Evolutionary conservation across 2,888 invertebrate species (phyloP), one percentile per base, ranked within the genome.

Genomic region (Cheilosia scutellata): DNA sequence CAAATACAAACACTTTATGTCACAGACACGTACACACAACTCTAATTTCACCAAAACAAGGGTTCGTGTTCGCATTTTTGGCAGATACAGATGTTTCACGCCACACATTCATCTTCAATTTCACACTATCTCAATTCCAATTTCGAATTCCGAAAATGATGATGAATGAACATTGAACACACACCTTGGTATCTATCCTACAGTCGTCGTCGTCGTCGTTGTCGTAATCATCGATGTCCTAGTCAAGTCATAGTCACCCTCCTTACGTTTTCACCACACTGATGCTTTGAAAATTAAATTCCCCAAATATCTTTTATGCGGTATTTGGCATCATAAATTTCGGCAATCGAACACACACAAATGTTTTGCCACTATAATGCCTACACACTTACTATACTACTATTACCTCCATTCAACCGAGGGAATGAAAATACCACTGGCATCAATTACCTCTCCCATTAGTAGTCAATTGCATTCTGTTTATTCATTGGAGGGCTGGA

Each of bases 401-500:
- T 40, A 44, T 27, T 20, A 11, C 27, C 13, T 5, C 13, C 25
- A 11, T 51, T 11, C 25, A 27, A 11, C 11, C 25, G 13, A 4
- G 31, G 20, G 49, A 25, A 47, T 27, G 20, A 33, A 47, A 29
- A 40, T 5, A 29, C 55, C 33, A 44, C 44, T 27, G 33, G 49
- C 66, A 60, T 66, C 83, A 75, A 83, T 79, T 79, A 74, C 79
- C 74, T 70, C 44, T 70, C 49, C 63, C 68, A 79, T 79, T 74
- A 79, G 79, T 74, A 74, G 79, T 83, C 78, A 79, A 74, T 79
- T 79, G 74, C 68, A 74, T 75, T 63, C 57, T 63, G 63, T 83
- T 72, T 75, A 44, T 58, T 78, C 60, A 27, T 66, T 62, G 40
- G 55, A 5, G 37, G 25, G 42, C 16, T 25, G 31, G 47, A 13